Evolutionary conservation across 2,888 invertebrate species (phyloP), one percentile per base, ranked within the genome.

Genomic region (Suillia variegata): DNA sequence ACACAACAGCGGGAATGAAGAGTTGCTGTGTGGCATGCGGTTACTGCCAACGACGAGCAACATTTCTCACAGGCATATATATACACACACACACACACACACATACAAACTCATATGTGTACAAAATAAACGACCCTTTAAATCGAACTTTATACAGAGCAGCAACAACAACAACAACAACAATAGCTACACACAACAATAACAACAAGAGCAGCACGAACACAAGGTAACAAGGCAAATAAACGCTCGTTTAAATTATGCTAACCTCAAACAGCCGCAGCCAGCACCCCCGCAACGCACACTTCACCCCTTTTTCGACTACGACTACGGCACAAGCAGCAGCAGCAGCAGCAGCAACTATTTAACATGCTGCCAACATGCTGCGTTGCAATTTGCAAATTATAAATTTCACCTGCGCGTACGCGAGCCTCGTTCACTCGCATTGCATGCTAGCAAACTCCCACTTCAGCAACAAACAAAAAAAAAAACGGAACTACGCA

Each of bases 371-470:
- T 68, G 68, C 66, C 53, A 66, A 66, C 68, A 68, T 62, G 64
- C n/a, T n/a, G 71, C 73, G 70, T 74, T 73, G 70, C 72, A 70
- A 71, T 74, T 74, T 62, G 64, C 76, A 77, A 77, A 77, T 78
- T 77, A 77, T 77, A 77, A 77, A 78, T 78, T 78, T 77, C 76
- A 77, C 77, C 76, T 78, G 76, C 66, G 49, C 71, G 74, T 26
- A n/a, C n/a, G n/a, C n/a, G n/a, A n/a, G n/a, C n/a, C n/a, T n/a
- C n/a, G n/a, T n/a, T n/a, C n/a, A n/a, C n/a, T n/a, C n/a, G n/a
- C n/a, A n/a, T n/a, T n/a, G n/a, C n/a, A n/a, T n/a, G n/a, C n/a
- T n/a, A n/a, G n/a, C n/a, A n/a, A n/a, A n/a, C n/a, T n/a, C n/a
- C n/a, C n/a, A n/a, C n/a, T n/a, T n/a, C n/a, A n/a, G n/a, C n/a